Evolutionary conservation across 2,113 vertebrate genomes (phyloP).

Genomic region (Corythornis cristatus): DNA sequence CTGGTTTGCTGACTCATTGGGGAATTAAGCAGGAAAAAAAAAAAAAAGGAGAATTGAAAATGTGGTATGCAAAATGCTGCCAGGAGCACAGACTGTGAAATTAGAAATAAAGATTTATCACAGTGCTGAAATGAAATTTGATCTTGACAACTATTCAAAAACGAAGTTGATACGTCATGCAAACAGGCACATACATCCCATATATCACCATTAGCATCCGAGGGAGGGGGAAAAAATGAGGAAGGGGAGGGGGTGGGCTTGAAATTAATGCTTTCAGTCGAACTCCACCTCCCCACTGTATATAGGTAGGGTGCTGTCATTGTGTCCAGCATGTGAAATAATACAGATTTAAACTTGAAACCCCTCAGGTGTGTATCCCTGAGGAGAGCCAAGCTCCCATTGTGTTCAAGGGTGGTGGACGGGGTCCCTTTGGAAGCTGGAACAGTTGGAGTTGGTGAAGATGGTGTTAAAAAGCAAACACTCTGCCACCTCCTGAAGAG

Average conservation of each 20-base stretch:
- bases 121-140: neutral
- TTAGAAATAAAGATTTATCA: neutral
- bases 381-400: neutral
- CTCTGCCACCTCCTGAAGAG: neutral
- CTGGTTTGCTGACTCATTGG: neutral
- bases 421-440: neutral
- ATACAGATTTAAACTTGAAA: neutral
- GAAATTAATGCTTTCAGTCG: neutral
- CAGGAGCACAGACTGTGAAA: neutral
- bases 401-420: neutral
- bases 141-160: too few relatives aligned
- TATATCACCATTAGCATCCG: neutral
- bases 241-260: neutral
- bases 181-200: neutral
- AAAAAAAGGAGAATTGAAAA: neutral
- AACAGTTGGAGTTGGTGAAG: neutral
- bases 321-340: neutral
- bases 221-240: neutral
- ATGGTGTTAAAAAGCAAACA: neutral
- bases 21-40: neutral
- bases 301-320: neutral
- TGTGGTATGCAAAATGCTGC: neutral
- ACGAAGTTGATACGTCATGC: neutral
- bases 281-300: neutral
- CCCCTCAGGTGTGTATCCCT: neutral